Base-by-base conservation (phyloP, 1,140 invertebrate genomes). In the Homarus americanus region DNA sequence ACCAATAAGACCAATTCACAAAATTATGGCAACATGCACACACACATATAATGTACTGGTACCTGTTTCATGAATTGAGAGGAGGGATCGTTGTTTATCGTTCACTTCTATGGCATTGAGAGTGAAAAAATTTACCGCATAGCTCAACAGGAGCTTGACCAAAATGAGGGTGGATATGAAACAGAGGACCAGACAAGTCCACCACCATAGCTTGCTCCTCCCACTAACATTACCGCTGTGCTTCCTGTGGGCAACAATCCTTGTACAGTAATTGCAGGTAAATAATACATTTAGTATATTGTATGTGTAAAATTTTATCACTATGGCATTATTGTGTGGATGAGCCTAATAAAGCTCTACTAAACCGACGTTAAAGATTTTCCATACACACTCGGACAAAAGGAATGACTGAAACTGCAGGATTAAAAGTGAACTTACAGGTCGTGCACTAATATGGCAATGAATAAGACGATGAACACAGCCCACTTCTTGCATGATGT, bases 11-110 rank as follows among this genome's bases (percentile, higher is more conserved):
- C n/a, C 17, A 82, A 82, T 9, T n/a, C 28, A 28, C 24, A 28
- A 28, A 72, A 84, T 63, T 40, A 44, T 20, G 32, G 9, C 17
- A 75, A n/a, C 20, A 1, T 53, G 12, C 36, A n/a, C n/a, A 85
- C n/a, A n/a, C n/a, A n/a, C n/a, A n/a, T n/a, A n/a, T n/a, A n/a
- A n/a, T n/a, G n/a, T n/a, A n/a, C n/a, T n/a, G n/a, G n/a, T 40
- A 87, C 88, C 88, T 49, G 80, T 78, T 63, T 90, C 80, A 32
- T 44, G 53, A 10, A 90, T 78, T 36, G 78, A 38, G 15, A 90
- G 2, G 1, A 90, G 88, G 28, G 72, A 58, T 10, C 88, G 69
- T 41, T 90, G 88, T 15, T 84, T 76, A 17, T 90, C 88, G 32
- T 79, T 58, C 69, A 90, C 72, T 72, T 83, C 88, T n/a, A 90